phyloP scores from a whole-genome alignment of 2,797 vertebrate species.

The Melanotaenia maccullochi region DNA sequence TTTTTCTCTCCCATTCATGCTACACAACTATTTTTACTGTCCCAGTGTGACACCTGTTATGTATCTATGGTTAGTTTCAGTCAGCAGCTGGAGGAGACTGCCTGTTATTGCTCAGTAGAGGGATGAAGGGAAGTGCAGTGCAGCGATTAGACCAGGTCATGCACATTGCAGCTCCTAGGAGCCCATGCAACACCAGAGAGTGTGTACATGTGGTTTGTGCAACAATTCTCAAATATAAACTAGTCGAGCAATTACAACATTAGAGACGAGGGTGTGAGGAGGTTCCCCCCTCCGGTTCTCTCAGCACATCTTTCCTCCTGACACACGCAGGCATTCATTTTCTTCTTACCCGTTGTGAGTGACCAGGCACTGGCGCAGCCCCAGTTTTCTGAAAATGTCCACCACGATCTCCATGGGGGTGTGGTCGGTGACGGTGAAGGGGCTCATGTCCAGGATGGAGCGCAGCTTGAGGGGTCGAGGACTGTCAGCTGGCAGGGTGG shows the following conservation, averaged over 20 bases:
- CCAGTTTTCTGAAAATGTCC: conserved; percentile 98
- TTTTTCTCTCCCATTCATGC: conserved; percentile 5
- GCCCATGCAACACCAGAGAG: conserved; percentile 56
- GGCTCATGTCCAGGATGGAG: conserved; percentile 99
- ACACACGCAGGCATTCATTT: background rate
- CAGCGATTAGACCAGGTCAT: conserved; percentile 59
- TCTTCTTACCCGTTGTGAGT: conserved; percentile 96
- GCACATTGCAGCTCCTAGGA: conserved; percentile 47
- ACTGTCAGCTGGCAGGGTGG: conserved; percentile 96
- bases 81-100: conserved; percentile 25
- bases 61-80: conserved; percentile 34
- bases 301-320: background rate
- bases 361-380: conserved; percentile 98
- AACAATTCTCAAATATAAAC: conserved; percentile 4
- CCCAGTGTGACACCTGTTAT: conserved; percentile 20
- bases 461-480: conserved; percentile 95
- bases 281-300: background rate
- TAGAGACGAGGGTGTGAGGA: background rate
- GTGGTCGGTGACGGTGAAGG: conserved; percentile 99
- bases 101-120: conserved; percentile 26
- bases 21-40: background rate
- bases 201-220: conserved; percentile 36
- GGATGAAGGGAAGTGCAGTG: conserved; percentile 38
- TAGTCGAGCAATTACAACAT: background rate
- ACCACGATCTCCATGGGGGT: conserved; percentile 99